These are phyloP conservation scores for Boleophthalmus pectinirostris DNA, from an alignment of 2,113 vertebrate genomes.

Conservation along the genomic window DNA sequence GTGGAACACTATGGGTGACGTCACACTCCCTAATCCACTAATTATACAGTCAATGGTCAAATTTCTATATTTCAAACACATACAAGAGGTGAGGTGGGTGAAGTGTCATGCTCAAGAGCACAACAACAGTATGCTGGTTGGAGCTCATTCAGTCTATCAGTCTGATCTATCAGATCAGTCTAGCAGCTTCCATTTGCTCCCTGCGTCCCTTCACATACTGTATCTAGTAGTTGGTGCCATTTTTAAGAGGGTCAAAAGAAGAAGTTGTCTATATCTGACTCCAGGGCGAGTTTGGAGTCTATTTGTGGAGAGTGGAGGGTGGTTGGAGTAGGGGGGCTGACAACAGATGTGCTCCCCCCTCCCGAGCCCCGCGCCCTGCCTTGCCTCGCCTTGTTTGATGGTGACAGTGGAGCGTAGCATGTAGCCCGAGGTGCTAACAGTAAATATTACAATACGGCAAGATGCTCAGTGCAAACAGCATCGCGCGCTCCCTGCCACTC, in stretches of 20 bases:
- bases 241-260: conserved; percentile 21
- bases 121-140: too few relatives aligned
- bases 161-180: too few relatives aligned
- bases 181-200: too few relatives aligned
- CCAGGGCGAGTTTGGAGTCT: conserved; percentile 18
- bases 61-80: too few relatives aligned
- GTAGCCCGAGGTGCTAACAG: conserved; percentile 80
- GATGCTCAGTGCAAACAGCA: conserved; percentile 79
- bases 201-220: too few relatives aligned
- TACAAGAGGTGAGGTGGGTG: too few relatives aligned
- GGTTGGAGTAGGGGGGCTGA: conserved; percentile 37
- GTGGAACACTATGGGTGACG: too few relatives aligned
- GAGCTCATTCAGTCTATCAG: too few relatives aligned
- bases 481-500: conserved; percentile 71
- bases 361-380: conserved; percentile 35
- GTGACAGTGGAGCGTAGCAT: conserved; percentile 76
- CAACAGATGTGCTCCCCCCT: conserved; percentile 76
- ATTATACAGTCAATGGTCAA: too few relatives aligned
- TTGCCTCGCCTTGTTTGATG: conserved; percentile 64
- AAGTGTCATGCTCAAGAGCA: too few relatives aligned
- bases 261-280: conserved; percentile 48
- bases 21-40: too few relatives aligned
- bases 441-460: conserved; percentile 81
- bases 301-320: not conserved
- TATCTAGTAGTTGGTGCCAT: too few relatives aligned